Evolutionary conservation across 2,888 invertebrate genomes (phyloP), one percentile per base, ranked within the genome.

Genomic region (Opisthograptis luteolata): DNA sequence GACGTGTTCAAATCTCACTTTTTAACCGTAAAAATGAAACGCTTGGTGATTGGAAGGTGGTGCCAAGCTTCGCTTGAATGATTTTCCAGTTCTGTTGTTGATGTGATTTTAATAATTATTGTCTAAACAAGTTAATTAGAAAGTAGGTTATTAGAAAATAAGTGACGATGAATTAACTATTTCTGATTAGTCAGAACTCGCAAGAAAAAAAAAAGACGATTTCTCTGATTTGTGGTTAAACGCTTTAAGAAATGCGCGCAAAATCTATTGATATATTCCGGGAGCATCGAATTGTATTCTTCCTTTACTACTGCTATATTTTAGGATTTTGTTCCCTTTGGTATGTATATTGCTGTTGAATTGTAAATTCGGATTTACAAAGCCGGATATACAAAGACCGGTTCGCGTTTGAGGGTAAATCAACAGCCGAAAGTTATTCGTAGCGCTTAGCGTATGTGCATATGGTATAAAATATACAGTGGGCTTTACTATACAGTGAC

Each of bases 291-390:
- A 35, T 30, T 37, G 14, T 32, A 39, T 42, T 37, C 42, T 37
- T 42, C 19, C 36, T 25, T 17, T 19, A 42, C 9, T 39, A 34
- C 25, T 25, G 19, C 43, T 27, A 27, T 31, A 20, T 32, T 46
- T 32, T 19, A 39, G 28, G 43, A 44, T 50, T 44, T 44, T 14
- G 30, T 40, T 39, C 44, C 46, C 42, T 55, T 46, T 55, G 50
- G 41, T 46, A 56, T 54, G 56, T 48, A 47, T 55, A 52, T 49
- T 49, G 25, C 46, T 41, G 30, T 45, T 57, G 57, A 55, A 53
- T 50, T 60, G 55, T 55, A 60, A 58, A 60, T 60, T 58, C 27
- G 45, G 47, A 60, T 55, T 58, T 55, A 51, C 49, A 53, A 43
- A 46, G 32, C 46, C 46, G 55, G 39, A 44, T 44, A 44, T 34